Evolutionary conservation across 2,888 invertebrate species (phyloP).

Genomic region (Parasteatoda lunata): DNA sequence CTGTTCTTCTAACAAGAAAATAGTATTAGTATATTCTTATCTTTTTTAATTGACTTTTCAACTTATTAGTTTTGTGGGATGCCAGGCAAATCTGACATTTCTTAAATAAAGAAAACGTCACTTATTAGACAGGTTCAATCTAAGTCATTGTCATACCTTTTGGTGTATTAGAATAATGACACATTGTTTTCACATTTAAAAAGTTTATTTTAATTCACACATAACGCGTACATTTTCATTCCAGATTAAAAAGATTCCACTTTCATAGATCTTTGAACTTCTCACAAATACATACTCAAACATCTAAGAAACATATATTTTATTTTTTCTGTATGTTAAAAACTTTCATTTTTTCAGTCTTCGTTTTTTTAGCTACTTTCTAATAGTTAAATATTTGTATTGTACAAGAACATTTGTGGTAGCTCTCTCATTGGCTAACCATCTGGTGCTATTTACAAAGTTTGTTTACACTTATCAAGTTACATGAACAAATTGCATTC

Average conservation of each 20-base stretch:
- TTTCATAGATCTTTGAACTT: conserved; percentile 34
- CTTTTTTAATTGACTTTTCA: too few species aligned
- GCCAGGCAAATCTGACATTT: too few species aligned
- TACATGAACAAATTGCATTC: conserved; percentile 37
- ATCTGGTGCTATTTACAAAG: conserved; percentile 58
- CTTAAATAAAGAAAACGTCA: too few species aligned
- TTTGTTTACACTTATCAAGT: conserved; percentile 39
- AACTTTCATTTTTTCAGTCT: background rate
- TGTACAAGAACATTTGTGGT: conserved; percentile 47
- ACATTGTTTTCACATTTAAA: conserved; percentile 43
- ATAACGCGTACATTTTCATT: conserved; percentile 58
- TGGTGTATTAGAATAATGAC: too few species aligned
- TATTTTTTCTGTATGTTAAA: conserved; percentile 1
- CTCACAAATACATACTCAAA: conserved; percentile 56
- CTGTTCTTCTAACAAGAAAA: too few species aligned
- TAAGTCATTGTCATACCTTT: too few species aligned
- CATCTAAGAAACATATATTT: conserved; percentile 48
- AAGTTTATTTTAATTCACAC: conserved; percentile 60
- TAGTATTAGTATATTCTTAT: too few species aligned
- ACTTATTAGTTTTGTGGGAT: too few species aligned
- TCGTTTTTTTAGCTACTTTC: conserved; percentile 12
- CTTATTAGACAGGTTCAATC: too few species aligned
- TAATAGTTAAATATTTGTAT: conserved; percentile 28
- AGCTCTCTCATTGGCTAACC: conserved; percentile 5
- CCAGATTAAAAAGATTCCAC: conserved; percentile 64